A percentile compares a stretch with the other conserved stretches of the same genome.
These are phyloP conservation scores for Palythoa heliodiscus DNA, from an alignment of 92 coral and sea anemone genomes.

Conservation along the genomic window DNA sequence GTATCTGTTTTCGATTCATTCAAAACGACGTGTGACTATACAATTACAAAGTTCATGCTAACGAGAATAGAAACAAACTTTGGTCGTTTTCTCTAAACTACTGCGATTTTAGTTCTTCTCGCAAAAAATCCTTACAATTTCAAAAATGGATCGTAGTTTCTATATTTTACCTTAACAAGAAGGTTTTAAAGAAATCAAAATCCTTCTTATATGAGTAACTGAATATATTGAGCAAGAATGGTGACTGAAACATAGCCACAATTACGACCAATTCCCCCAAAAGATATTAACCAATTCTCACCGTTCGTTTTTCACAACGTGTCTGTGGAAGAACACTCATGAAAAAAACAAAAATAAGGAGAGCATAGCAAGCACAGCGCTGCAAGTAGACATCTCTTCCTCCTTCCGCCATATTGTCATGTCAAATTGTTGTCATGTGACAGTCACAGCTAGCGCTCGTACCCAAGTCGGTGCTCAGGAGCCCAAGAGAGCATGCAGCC, in stretches of 20 bases:
- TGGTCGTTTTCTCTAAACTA: too few relatives aligned
- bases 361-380: not conserved
- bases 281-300: not conserved
- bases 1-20: too few relatives aligned
- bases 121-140: too few relatives aligned
- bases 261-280: not conserved
- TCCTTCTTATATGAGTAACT: too few relatives aligned
- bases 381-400: too few relatives aligned
- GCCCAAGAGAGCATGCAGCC: not conserved
- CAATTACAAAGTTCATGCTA: too few relatives aligned
- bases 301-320: slow-evolving; percentile 11
- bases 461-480: not conserved
- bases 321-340: slow-evolving; percentile 7
- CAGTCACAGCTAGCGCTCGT: slow-evolving; percentile 2
- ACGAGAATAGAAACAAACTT: too few relatives aligned
- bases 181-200: too few relatives aligned
- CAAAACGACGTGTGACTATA: too few relatives aligned
- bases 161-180: too few relatives aligned
- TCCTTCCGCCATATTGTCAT: slow-evolving; percentile 22
- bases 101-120: too few relatives aligned
- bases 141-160: too few relatives aligned
- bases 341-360: not conserved
- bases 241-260: not conserved
- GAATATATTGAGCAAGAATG: not conserved
- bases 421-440: slow-evolving; percentile 25